Conservation (phyloP, 2,888 invertebrate species). For the Chouioia cunea region DNA sequence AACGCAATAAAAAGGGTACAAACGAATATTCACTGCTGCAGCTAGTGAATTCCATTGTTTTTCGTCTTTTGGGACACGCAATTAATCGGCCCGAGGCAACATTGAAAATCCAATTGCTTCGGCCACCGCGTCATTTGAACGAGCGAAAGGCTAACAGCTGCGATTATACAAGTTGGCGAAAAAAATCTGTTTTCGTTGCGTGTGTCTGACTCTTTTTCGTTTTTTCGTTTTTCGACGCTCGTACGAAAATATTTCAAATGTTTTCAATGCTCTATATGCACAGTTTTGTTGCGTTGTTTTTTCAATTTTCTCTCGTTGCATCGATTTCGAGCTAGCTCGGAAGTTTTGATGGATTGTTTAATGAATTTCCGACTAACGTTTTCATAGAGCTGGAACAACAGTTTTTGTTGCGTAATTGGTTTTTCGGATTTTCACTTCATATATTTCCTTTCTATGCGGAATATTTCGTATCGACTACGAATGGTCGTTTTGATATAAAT, state of each 20-base stretch:
- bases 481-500: too few species aligned
- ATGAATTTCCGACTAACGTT: too few species aligned
- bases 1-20: too few species aligned
- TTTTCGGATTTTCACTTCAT: too few species aligned
- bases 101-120: conserved; percentile 41
- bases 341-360: too few species aligned
- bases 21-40: neutral
- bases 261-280: neutral
- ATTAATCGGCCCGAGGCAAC: conserved; percentile 4
- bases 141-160: conserved; percentile 20
- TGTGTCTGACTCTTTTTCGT: neutral
- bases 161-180: conserved; percentile 26
- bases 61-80: too few species aligned
- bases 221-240: neutral
- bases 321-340: too few species aligned
- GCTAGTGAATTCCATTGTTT: conserved; percentile 8
- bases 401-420: too few species aligned
- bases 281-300: neutral
- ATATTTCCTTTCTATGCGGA: too few species aligned
- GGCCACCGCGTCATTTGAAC: neutral
- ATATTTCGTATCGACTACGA: too few species aligned
- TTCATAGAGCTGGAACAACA: too few species aligned
- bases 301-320: conserved; percentile 2
- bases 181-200: conserved; percentile 26
- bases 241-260: neutral